Percentiles rank a stretch among this genome's conserved stretches.
phyloP scores from a whole-genome alignment of 2,888 invertebrate species.

The Ecdyonurus torrentis region DNA sequence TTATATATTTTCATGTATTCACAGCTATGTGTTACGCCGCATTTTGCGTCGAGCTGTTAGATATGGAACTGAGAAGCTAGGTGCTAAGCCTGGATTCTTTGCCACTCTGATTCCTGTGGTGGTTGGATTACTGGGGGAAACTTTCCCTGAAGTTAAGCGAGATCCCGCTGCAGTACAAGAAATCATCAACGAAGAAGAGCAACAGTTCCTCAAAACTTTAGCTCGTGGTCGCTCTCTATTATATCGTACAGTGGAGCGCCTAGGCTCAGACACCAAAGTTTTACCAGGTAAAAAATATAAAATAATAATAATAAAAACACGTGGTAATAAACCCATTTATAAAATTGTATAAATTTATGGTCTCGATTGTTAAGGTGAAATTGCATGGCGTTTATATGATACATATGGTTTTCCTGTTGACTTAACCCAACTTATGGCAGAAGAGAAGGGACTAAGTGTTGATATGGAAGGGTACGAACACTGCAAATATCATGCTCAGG shows the following conservation, averaged over 20 bases:
- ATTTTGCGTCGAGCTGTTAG: conserved; percentile 90
- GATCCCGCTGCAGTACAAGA: conserved; percentile 86
- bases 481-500: conserved; percentile 73
- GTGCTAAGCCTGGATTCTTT: conserved; percentile 91
- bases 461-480: conserved; percentile 87
- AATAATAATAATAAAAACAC: neutral
- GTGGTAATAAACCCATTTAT: too few species aligned
- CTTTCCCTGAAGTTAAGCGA: conserved; percentile 41
- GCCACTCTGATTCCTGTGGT: conserved; percentile 79
- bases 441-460: conserved; percentile 78
- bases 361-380: conserved; percentile 46
- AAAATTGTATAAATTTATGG: too few species aligned
- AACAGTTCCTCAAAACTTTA: conserved; percentile 92
- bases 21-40: conserved; percentile 81
- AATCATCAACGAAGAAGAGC: conserved; percentile 94
- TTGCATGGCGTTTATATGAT: conserved; percentile 97
- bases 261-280: conserved; percentile 41
- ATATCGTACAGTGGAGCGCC: conserved; percentile 75
- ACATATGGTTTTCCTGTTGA: conserved; percentile 99
- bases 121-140: conserved; percentile 55
- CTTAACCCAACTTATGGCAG: conserved; percentile 93
- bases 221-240: conserved; percentile 76
- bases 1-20: too few species aligned
- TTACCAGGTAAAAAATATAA: conserved; percentile 44
- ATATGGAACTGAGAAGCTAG: conserved; percentile 91